These are phyloP conservation scores for Sinocyclocheilus anophthalmus DNA, from an alignment of 2,113 vertebrate species.

Conservation along the genomic window DNA sequence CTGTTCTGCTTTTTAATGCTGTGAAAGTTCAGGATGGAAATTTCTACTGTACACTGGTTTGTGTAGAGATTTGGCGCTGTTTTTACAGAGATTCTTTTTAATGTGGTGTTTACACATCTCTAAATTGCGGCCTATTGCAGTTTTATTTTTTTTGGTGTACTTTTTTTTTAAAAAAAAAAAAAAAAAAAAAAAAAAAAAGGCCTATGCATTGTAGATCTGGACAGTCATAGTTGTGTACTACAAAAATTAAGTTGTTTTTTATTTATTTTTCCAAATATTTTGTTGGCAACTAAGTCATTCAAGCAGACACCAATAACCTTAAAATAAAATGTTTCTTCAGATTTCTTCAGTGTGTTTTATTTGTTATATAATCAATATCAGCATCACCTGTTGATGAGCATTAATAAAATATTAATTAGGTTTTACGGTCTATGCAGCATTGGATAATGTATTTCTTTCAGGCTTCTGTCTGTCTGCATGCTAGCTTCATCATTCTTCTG, in stretches of 20 bases:
- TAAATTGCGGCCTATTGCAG: neutral
- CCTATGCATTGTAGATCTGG: neutral
- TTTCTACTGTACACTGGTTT: neutral
- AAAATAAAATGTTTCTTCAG: constrained; percentile 1
- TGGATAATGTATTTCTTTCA: neutral
- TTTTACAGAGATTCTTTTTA: neutral
- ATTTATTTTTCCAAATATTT: neutral
- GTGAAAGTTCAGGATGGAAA: neutral
- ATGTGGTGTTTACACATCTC: neutral
- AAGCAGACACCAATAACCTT: neutral
- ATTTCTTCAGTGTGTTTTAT: neutral
- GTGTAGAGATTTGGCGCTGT: neutral
- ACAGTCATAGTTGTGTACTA: neutral
- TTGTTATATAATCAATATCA: neutral
- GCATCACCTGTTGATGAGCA: neutral
- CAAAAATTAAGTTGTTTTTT: neutral
- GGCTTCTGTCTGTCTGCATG: neutral
- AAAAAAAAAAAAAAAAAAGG: too few relatives aligned
- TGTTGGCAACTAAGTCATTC: too few relatives aligned
- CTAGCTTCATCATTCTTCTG: neutral
- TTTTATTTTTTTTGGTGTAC: neutral
- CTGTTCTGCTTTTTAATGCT: too few relatives aligned
- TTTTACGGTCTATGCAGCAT: neutral
- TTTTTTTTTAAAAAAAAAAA: neutral
- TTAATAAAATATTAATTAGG: neutral